Conservation (phyloP, 2,797 vertebrate genomes). For the Sparus aurata region DNA sequence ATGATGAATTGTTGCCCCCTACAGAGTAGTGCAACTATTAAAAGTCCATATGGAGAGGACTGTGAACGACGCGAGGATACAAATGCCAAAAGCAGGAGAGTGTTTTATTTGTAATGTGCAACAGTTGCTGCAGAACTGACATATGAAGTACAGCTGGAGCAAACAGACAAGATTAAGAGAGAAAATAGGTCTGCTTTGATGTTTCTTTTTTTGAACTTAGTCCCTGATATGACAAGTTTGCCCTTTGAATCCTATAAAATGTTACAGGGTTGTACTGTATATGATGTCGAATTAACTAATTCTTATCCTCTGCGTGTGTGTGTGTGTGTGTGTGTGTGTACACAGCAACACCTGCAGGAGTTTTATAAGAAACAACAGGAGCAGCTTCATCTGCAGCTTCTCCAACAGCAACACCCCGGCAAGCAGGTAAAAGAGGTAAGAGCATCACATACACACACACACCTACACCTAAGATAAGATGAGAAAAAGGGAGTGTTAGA, state of each 20-base stretch:
- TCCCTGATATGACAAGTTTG: background rate
- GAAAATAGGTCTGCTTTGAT: background rate
- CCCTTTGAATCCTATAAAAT: background rate
- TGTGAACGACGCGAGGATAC: conserved; percentile 55
- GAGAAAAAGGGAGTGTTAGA: background rate
- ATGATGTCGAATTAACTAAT: conserved; percentile 11
- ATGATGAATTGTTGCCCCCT: conserved; percentile 77
- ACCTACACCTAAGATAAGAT: background rate
- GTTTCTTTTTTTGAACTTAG: background rate
- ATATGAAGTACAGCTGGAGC: conserved; percentile 43
- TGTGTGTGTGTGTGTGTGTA: conserved; percentile 43
- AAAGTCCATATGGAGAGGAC: conserved; percentile 74
- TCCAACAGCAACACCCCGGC: conserved; percentile 97
- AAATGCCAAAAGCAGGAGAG: conserved; percentile 55
- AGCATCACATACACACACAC: background rate
- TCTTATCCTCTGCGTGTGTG: conserved; percentile 38
- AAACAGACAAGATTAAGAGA: background rate
- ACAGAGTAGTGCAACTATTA: conserved; percentile 68
- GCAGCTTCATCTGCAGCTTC: conserved; percentile 99
- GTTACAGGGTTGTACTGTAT: background rate
- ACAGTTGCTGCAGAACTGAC: conserved; percentile 40
- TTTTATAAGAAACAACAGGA: conserved; percentile 99
- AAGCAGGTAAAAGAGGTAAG: conserved; percentile 97
- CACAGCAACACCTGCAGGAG: conserved; percentile 99
- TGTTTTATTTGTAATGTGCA: conserved; percentile 64